Evolutionary conservation across 2,113 vertebrate species (phyloP).

Genomic region (Plestiodon gilberti): DNA sequence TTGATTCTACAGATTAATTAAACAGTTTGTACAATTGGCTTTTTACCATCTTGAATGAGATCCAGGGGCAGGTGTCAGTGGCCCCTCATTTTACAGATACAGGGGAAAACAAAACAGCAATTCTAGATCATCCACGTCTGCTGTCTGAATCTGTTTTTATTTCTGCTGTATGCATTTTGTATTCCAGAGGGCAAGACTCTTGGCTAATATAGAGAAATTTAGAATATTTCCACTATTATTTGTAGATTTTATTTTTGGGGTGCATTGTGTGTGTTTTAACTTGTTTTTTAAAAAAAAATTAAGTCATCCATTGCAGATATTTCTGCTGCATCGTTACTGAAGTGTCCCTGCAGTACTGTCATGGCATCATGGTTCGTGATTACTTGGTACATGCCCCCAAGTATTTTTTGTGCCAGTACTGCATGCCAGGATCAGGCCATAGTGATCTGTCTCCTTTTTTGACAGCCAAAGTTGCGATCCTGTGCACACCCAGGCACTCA

Average conservation of each 20-base stretch:
- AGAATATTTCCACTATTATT: constrained; percentile 13
- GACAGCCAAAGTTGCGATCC: neutral
- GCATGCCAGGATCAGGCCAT: neutral
- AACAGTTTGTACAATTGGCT: neutral
- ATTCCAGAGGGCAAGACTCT: constrained; percentile 5
- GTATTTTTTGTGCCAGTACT: neutral
- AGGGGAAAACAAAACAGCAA: neutral
- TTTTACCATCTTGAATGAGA: neutral
- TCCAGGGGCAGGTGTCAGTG: neutral
- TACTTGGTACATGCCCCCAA: neutral
- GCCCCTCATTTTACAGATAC: neutral
- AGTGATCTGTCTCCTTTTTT: neutral
- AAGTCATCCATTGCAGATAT: neutral
- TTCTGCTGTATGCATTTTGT: constrained; percentile 6
- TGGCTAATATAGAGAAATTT: constrained; percentile 1
- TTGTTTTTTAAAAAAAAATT: neutral
- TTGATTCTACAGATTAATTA: constrained; percentile 20
- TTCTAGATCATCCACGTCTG: neutral
- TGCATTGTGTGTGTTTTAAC: neutral
- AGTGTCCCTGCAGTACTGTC: neutral
- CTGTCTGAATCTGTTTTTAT: neutral
- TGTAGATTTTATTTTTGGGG: constrained; percentile 1
- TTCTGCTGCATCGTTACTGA: neutral
- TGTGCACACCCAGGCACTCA: neutral
- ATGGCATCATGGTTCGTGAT: neutral